Base-by-base conservation (phyloP, 2,888 invertebrate species). In the Drosophila longiperda region DNA sequence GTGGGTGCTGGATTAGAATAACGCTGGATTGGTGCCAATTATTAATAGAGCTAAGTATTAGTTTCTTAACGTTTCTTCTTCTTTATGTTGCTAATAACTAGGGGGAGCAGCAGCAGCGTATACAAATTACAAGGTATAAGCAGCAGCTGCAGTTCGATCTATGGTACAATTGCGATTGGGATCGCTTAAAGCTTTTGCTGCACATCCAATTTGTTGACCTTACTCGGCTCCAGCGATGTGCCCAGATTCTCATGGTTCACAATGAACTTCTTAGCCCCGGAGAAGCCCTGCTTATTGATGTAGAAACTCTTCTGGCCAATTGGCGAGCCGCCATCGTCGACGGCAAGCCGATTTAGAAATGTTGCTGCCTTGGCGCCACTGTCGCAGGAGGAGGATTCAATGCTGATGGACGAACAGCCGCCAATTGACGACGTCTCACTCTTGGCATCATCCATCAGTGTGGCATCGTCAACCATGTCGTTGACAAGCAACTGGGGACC, bases 391-490 rank as follows among this genome's bases (percentile, higher is more conserved):
- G 90, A 87, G 9, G 92, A 90, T 62, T 92, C 91, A 65, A 90
- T 82, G 76, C 91, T 91, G 33, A 91, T 90, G 66, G 90, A 91
- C 40, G 91, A 85, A 34, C 91, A 91, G 42, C 90, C 90, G n/a
- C 92, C 91, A 59, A 90, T 87, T 0, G 92, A 91, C 0, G 92
- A 91, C 1, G 91, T 90, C 61, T 92, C 92, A 60, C 91, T 91
- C 53, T 92, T 92, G 65, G 91, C 90, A 70, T 92, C 92, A 40
- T 92, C 92, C 92, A 92, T 91, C 5, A 92, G 67, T 3, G 92
- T 92, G 36, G 86, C 86, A 73, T 92, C 92, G 32, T 92, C 92
- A 23, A 79, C 91, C 75, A 91, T 80, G 23, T 90, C 91, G 26
- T 83, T 91, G 59, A 78, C 81, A 70, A 90, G 54, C 66, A 89